Evolutionary conservation across 64 coral and sea anemone genomes (phyloP), one percentile per base, ranked within the genome.

Genomic region (Acropora yongei): DNA sequence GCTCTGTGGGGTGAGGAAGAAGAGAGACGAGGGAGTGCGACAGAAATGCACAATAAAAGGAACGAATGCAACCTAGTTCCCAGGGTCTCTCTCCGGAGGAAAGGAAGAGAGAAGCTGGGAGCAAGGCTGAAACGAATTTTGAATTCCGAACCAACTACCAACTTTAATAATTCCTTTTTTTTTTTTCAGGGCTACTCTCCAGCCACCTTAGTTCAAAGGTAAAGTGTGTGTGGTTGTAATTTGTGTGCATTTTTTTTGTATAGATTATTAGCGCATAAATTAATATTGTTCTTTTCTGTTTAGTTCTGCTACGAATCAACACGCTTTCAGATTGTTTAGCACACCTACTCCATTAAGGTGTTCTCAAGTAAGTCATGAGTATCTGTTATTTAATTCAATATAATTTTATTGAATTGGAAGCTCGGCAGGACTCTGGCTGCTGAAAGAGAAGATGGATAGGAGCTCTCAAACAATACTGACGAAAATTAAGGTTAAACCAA

Each of bases 251-350:
- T 57, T 12, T 30, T 41, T 81, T 7, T 42, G 0, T 60, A 63
- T 63, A 10, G 16, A 13, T 63, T 13, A 12, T 13, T 13, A 12
- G 16, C 60, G 43, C 8, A 2, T n/a, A 4, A 6, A 1, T 68
- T 68, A 12, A 49, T 47, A 39, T 8, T 42, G 16, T 6, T 71
- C 8, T 5, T 39, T 3, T 13, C 13, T 39, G 5, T 72, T 20
- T 77, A 95, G 88, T 77, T 95, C 93, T 51, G 88, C 93, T 58
- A 95, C 55, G n/a, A 90, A 90, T 86, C 88, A 78, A 30, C 93
- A 87, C 51, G 88, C 93, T 13, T 95, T 95, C 47, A 80, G 75
- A 17, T 10, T 87, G 16, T 95, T 95, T 74, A 90, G 90, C 44
- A 87, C 93, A 10, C 88, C 88, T 71, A 95, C 93, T 12, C 93